phyloP scores from a whole-genome alignment of 2,888 invertebrate genomes.

The Lordiphosa fenestrarum region DNA sequence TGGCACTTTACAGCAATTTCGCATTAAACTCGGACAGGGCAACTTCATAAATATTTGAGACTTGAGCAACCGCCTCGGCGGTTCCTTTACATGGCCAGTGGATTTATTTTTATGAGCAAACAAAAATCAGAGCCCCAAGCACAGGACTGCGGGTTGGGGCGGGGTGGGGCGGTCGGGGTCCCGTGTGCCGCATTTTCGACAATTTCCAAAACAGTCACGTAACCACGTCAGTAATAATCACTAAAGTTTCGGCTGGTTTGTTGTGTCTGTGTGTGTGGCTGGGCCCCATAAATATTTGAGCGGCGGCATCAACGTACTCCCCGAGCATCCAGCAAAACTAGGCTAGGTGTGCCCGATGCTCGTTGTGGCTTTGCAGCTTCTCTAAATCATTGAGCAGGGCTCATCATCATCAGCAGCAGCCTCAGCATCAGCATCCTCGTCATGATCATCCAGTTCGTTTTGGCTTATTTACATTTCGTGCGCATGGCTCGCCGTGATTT shows the following conservation, averaged over 20 bases:
- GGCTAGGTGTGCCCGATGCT: constrained; percentile 29
- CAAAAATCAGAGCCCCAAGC: constrained; percentile 60
- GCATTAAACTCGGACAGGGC: constrained; percentile 47
- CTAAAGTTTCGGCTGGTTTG: constrained; percentile 75
- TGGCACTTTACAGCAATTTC: constrained; percentile 59
- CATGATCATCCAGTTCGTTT: constrained; percentile 8
- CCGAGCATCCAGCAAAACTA: constrained; percentile 40
- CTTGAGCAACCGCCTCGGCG: constrained; percentile 14
- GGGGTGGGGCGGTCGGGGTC: constrained; percentile 20
- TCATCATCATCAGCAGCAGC: constrained; percentile 34
- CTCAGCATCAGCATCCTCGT: constrained; percentile 16
- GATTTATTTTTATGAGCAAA: constrained; percentile 68
- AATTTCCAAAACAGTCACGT: constrained; percentile 80
- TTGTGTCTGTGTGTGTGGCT: constrained; percentile 30
- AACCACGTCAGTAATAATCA: constrained; percentile 80
- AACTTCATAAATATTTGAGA: constrained; percentile 60
- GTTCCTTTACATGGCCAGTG: constrained; percentile 33
- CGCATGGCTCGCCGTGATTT: constrained; percentile 77
- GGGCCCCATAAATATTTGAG: constrained; percentile 65
- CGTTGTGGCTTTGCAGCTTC: constrained; percentile 45
- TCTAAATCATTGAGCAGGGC: constrained; percentile 74
- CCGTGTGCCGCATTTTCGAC: constrained; percentile 76
- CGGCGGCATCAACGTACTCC: constrained; percentile 27
- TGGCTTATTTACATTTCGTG: constrained; percentile 77
- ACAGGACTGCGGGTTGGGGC: constrained; percentile 48